Evolutionary conservation across 2,113 vertebrate genomes (phyloP), one percentile per base, ranked within the genome.

Genomic region (Coracopsis vasa): DNA sequence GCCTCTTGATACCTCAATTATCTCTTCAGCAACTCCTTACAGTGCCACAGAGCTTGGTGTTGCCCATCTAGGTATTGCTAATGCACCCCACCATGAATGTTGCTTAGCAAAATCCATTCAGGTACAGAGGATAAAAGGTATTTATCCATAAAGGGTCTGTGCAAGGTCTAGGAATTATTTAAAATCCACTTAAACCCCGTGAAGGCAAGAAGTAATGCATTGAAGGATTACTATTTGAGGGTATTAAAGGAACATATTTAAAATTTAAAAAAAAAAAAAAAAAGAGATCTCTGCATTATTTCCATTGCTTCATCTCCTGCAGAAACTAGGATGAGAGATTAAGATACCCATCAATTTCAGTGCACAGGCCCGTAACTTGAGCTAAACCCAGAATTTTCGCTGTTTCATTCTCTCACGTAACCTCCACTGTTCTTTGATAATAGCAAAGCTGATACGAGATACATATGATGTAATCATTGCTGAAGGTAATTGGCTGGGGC

Each of bases 131-230:
- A 88, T 79, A 92, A 93, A 93, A 92, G 61, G 61, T 78, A 95
- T 84, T 96, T 94, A 84, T 91, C n/a, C 69, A 29, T 47, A 56
- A 48, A 78, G 44, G 69, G 51, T 21, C 60, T 50, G 75, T 42
- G n/a, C 72, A 44, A 86, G 83, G 56, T 93, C 90, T 91, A 80
- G 69, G 69, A 88, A 91, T 92, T 86, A 96, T 48, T 81, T 81
- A 69, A 96, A 96, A 95, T 92, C 83, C 91, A 94, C 75, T 87
- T 96, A 96, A 94, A 80, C 47, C 72, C 69, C 4, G 2, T 42
- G 69, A 94, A 96, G 62, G 70, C 72, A 92, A 94, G 56, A 78
- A 83, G 58, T 88, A 54, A 70, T 73, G 80, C 73, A 75, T 91
- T 87, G 93, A 85, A 83, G 80, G 94, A 93, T 96, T 95, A 94